phyloP scores from a whole-genome alignment of 2,113 vertebrate genomes.

The Scartelaos histophorus region DNA sequence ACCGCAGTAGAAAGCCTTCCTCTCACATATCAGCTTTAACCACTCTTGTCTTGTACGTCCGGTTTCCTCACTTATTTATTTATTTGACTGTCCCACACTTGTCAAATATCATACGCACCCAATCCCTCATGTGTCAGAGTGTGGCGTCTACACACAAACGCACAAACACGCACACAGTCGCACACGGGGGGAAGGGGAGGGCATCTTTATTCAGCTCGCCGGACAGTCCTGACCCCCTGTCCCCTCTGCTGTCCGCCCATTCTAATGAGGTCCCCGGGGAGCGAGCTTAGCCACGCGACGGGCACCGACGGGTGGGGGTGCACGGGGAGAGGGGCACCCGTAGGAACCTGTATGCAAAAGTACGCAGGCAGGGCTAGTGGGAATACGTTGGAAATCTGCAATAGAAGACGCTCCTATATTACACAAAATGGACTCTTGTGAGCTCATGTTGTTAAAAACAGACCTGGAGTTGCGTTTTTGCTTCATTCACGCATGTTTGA shows the following conservation, averaged over 20 bases:
- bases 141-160: conserved; percentile 35
- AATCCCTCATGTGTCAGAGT: conserved; percentile 63
- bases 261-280: conserved; percentile 77
- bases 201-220: conserved; percentile 74
- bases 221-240: conserved; percentile 73
- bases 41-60: background rate
- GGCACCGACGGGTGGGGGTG: background rate
- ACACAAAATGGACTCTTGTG: too few species aligned
- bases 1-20: background rate
- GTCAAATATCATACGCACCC: conserved; percentile 56
- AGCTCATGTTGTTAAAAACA: too few species aligned
- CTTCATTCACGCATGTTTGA: too few species aligned
- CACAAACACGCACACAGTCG: conserved; percentile 35
- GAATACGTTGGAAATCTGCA: too few species aligned
- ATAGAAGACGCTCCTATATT: too few species aligned
- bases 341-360: conserved; percentile 31
- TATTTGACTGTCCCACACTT: conserved; percentile 42
- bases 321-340: conserved; percentile 16
- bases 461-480: too few species aligned
- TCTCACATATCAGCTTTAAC: background rate
- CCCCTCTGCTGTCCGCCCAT: conserved; percentile 60
- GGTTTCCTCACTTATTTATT: background rate
- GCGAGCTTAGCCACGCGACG: conserved; percentile 48
- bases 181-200: conserved; percentile 61
- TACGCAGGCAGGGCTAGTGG: conserved; percentile 32